Evolutionary conservation across 1,140 invertebrate genomes (phyloP).

Genomic region (Microplitis demolitor): DNA sequence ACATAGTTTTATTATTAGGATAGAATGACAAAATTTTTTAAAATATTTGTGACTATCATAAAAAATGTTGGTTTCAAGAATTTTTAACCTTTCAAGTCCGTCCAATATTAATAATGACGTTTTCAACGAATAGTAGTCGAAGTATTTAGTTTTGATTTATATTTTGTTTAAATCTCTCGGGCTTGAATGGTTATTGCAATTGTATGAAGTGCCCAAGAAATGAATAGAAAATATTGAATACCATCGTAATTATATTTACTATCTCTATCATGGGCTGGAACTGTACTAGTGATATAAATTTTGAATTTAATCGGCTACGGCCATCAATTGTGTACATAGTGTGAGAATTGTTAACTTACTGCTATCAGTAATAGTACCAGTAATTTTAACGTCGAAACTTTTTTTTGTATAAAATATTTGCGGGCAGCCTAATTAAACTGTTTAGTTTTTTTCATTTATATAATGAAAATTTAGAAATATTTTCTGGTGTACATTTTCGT

Average conservation of each 20-base stretch:
- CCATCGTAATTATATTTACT: too few species aligned
- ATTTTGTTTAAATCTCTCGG: slow-evolving; percentile 8
- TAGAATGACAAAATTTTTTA: background rate
- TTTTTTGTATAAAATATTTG: background rate
- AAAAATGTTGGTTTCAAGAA: background rate
- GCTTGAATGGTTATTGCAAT: slow-evolving; percentile 10
- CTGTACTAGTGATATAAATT: background rate
- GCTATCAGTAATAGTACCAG: background rate
- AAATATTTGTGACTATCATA: background rate
- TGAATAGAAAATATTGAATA: background rate
- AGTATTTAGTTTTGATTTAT: background rate
- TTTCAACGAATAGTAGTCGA: background rate
- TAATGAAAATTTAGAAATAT: background rate
- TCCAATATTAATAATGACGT: background rate
- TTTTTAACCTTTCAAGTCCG: slow-evolving; percentile 17
- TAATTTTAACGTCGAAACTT: background rate
- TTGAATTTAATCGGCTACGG: background rate
- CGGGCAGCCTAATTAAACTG: background rate
- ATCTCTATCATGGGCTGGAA: background rate
- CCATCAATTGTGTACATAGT: background rate
- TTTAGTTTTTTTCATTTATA: background rate
- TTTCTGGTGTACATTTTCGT: too few species aligned
- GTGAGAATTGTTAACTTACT: background rate
- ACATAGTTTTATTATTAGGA: background rate
- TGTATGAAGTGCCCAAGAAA: background rate